These are phyloP conservation scores for Anastatus disparis DNA, from an alignment of 1,140 invertebrate species.

Conservation along the genomic window DNA sequence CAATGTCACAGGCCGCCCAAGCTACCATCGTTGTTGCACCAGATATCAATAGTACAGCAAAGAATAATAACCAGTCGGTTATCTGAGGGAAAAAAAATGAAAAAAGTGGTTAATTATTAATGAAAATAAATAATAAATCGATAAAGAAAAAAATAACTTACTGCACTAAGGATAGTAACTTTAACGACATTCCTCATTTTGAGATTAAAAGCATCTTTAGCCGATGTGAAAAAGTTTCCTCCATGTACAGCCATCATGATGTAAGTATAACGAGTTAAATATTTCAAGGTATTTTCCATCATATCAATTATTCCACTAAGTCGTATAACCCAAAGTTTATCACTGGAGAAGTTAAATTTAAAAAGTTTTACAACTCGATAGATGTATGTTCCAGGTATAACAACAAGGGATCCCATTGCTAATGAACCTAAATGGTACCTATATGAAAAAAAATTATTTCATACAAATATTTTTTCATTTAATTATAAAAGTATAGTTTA, in stretches of 20 bases:
- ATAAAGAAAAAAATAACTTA: slow-evolving; percentile 51
- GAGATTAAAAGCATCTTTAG: slow-evolving; percentile 88
- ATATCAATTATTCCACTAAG: slow-evolving; percentile 91
- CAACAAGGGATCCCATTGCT: slow-evolving; percentile 93
- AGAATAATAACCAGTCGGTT: neutral
- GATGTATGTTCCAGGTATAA: slow-evolving; percentile 90
- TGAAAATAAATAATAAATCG: neutral
- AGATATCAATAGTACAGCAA: neutral
- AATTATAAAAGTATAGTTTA: neutral
- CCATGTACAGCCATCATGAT: slow-evolving; percentile 97
- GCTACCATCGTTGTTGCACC: neutral
- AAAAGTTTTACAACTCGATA: slow-evolving; percentile 84
- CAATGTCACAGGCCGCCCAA: neutral
- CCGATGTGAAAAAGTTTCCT: slow-evolving; percentile 89
- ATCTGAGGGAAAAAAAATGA: neutral
- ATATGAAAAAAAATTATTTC: neutral
- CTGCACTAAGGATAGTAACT: slow-evolving; percentile 90
- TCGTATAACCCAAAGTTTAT: slow-evolving; percentile 76
- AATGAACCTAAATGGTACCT: slow-evolving; percentile 90
- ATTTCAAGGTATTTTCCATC: slow-evolving; percentile 87
- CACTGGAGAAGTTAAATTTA: slow-evolving; percentile 82
- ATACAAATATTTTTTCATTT: neutral
- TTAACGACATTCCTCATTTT: slow-evolving; percentile 89
- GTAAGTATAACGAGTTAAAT: slow-evolving; percentile 91
- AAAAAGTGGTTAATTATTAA: neutral